Evolutionary conservation across 2,113 vertebrate genomes (phyloP), one percentile per base, ranked within the genome.

Genomic region (Mugil cephalus): DNA sequence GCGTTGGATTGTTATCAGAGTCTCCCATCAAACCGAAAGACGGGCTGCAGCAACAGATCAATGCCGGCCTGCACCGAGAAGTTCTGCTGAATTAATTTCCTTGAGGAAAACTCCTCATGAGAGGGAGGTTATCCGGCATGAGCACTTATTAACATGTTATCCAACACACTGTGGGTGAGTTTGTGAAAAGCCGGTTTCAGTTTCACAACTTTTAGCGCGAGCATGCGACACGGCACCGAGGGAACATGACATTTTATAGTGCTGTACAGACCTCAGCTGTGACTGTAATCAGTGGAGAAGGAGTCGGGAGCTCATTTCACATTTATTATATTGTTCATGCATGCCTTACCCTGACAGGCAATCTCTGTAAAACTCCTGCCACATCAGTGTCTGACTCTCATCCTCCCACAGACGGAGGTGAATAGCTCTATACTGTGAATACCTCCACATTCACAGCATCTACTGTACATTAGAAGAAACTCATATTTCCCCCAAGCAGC

Each of bases 361-460:
- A 36, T 75, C 65, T 54, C 69, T 42, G 47, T 50, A 18, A 56
- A 62, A 61, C 62, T 82, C 56, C 68, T 36, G 63, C 62, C 65
- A 83, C 83, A 86, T 86, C 73, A 80, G 45, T 72, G 61, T 18
- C 66, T 68, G 75, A 64, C 71, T 85, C 67, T 84, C 59, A 79
- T 88, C 82, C 68, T 0, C 78, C 77, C 65, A 87, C 74, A 61
- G 54, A 55, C n/a, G 7, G 59, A 60, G 51, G 34, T 61, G 74
- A 78, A 60, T 58, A 46, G 36, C 48, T 21, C 43, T 36, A 40
- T 63, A 52, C 53, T 74, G 56, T 11, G 38, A 59, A 74, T 55
- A 71, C 43, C 72, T 86, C 24, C 54, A 46, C 17, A 63, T 55
- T 46, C 36, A 64, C 69, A 66, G 36, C 40, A 56, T 24, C 46